Evolutionary conservation across 2,888 invertebrate genomes (phyloP).

Genomic region (Cristatella mucedo): DNA sequence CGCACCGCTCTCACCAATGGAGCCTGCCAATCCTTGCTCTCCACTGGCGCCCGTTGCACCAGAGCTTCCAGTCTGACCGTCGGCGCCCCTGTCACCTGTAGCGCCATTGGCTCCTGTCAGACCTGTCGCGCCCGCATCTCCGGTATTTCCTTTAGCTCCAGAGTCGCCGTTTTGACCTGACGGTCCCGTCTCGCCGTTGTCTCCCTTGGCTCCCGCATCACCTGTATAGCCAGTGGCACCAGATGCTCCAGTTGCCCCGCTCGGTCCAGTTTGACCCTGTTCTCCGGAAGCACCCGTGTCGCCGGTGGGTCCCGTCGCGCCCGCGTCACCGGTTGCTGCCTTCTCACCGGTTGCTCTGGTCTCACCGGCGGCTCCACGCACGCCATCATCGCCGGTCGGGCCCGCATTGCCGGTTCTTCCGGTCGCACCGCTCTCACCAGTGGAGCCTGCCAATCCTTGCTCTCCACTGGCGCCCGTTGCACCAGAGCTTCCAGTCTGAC

Average conservation of each 20-base stretch:
- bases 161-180: not conserved
- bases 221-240: not conserved
- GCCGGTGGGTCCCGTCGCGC: not conserved
- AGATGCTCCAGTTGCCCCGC: no score
- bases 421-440: not conserved
- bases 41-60: no score
- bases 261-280: no score
- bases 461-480: not conserved
- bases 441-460: not conserved
- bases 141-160: not conserved
- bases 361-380: not conserved
- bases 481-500: not conserved
- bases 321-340: not conserved
- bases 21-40: no score
- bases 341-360: not conserved
- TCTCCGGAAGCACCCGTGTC: no score
- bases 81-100: no score
- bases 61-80: no score
- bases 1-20: no score
- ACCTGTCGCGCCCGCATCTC: no score
- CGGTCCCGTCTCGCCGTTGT: not conserved
- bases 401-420: no score
- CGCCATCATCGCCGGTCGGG: no score
- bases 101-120: not conserved
- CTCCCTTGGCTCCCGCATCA: no score